Evolutionary conservation across 1,140 invertebrate genomes (phyloP).

Genomic region (Littorina saxatilis): DNA sequence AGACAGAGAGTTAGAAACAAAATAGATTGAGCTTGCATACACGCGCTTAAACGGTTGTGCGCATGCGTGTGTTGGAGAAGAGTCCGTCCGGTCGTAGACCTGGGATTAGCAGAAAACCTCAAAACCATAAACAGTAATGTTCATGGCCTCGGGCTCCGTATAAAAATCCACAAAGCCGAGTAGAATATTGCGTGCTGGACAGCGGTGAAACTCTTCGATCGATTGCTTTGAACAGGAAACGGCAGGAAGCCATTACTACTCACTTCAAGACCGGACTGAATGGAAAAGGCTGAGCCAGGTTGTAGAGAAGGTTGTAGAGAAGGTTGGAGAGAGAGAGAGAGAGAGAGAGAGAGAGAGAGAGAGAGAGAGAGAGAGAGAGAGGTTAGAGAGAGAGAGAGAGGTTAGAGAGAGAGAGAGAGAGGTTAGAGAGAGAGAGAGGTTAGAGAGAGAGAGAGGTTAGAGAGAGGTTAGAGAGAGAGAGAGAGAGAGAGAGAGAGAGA

Average conservation of each 20-base stretch:
- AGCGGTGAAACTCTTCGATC: no score
- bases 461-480: not conserved
- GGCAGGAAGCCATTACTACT: not conserved
- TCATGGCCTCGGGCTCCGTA: no score
- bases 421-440: not conserved
- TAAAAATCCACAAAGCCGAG: no score
- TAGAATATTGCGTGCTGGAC: no score
- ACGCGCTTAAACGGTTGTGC: not conserved
- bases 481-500: not conserved
- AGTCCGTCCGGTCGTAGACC: no score
- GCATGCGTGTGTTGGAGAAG: no score
- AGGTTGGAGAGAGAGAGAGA: conserved; percentile 6
- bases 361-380: no score
- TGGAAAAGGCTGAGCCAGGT: not conserved
- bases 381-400: no score
- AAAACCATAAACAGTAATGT: no score
- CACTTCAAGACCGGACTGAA: not conserved
- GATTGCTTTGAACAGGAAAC: no score
- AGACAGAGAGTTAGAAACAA: not conserved
- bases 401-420: no score
- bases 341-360: conserved; percentile 11
- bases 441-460: conserved; percentile 12
- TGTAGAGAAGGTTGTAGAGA: not conserved
- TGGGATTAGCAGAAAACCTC: no score
- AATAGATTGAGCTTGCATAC: not conserved